Evolutionary conservation across 2,888 invertebrate genomes (phyloP), one percentile per base, ranked within the genome.

Genomic region (Danaus chrysippus): DNA sequence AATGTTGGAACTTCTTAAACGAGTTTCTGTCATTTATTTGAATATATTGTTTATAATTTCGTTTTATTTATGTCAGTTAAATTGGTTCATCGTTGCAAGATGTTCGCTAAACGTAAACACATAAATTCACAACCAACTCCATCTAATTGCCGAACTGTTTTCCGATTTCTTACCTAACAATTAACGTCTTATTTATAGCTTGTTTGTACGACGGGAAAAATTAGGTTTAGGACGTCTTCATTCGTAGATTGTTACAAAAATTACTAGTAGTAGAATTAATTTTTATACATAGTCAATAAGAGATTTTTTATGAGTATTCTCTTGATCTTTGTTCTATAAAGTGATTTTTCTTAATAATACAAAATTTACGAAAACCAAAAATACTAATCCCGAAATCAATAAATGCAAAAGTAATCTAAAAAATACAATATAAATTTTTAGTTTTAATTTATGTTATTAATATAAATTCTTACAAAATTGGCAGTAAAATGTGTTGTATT

Each of bases 161-260:
- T 63, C 68, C 72, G 70, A 70, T 68, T 71, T 68, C 70, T 71
- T 71, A 71, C 73, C 70, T 74, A 73, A 70, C 71, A 72, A 73
- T 75, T 75, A 72, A 70, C 55, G 68, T 64, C 57, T 72, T 71
- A 73, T 74, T 75, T 75, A 73, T 73, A 67, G 72, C 72, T 72
- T 73, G 68, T 71, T 66, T 49, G 49, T 34, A 49, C 49, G 17
- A 57, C 57, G 54, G 53, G 42, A 57, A 56, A 46, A 56, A 56
- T 56, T 44, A 59, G 46, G 54, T 57, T 58, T 42, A 52, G 54
- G 10, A 23, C 6, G 8, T 34, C 23, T 34, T 34, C 23, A 34
- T 34, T 6, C 23, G 23, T 34, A 34, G 23, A 34, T 34, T 6
- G 6, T 34, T 34, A 34, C 23, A 34, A 34, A 34, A 34, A 34